A percentile compares a stretch with the other conserved stretches of the same genome.
These are phyloP conservation scores for Oreochromis niloticus DNA, from an alignment of 2,113 vertebrate genomes.

Conservation along the genomic window DNA sequence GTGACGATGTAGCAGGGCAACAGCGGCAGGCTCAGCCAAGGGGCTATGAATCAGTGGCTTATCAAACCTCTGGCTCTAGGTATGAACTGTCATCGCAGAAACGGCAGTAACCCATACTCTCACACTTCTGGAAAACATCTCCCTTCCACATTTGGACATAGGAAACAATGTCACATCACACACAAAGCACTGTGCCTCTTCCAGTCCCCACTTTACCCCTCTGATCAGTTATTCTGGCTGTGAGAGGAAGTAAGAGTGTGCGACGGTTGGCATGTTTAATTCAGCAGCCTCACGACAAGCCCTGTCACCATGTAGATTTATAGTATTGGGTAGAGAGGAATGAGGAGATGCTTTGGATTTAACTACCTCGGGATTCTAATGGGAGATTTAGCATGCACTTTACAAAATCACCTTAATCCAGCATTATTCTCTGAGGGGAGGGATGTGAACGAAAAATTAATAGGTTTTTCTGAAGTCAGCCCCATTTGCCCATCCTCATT, in stretches of 20 bases:
- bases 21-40: slow-evolving; percentile 37
- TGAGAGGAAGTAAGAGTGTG: not conserved
- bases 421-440: not conserved
- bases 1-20: slow-evolving; percentile 36
- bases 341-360: slow-evolving; percentile 35
- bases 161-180: not conserved
- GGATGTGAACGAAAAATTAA: slow-evolving; percentile 8
- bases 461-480: not conserved
- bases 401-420: slow-evolving; percentile 53
- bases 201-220: not conserved
- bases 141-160: not conserved
- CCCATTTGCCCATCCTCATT: not conserved
- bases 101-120: not conserved
- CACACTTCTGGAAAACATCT: not conserved
- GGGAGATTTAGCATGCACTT: slow-evolving; percentile 35
- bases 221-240: slow-evolving; percentile 23
- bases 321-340: slow-evolving; percentile 27
- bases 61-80: slow-evolving; percentile 41
- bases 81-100: slow-evolving; percentile 50
- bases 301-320: slow-evolving; percentile 42
- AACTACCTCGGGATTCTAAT: slow-evolving; percentile 44
- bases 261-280: slow-evolving; percentile 56
- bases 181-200: not conserved
- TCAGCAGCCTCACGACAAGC: slow-evolving; percentile 38
- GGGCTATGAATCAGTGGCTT: slow-evolving; percentile 60